Conservation (phyloP, 2,888 invertebrate genomes). For the Thera britannica region DNA sequence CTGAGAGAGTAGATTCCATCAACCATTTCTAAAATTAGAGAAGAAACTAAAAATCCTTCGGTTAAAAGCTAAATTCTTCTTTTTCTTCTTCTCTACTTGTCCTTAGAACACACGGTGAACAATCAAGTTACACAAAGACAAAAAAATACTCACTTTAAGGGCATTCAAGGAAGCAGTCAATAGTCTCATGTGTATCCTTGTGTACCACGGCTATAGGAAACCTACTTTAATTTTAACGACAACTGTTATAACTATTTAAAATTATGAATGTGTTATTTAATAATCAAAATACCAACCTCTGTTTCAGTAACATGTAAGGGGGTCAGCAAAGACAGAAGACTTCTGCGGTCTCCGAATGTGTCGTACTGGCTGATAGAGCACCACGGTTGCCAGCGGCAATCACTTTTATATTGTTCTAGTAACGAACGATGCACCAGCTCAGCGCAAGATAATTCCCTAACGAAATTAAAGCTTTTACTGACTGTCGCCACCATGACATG, state of each 20-base stretch:
- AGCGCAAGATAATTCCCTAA: slow-evolving; percentile 68
- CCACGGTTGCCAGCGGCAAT: slow-evolving; percentile 72
- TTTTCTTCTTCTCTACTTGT: too few species aligned
- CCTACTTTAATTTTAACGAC: too few species aligned
- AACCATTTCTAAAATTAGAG: slow-evolving; percentile 70
- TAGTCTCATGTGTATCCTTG: too few species aligned
- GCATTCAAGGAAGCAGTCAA: too few species aligned
- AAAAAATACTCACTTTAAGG: too few species aligned
- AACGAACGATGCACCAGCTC: slow-evolving; percentile 69
- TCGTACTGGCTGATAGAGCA: slow-evolving; percentile 70
- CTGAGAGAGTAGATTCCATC: slow-evolving; percentile 68
- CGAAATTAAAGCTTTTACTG: neutral
- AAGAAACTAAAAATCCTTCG: neutral
- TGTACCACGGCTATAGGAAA: too few species aligned
- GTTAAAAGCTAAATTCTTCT: too few species aligned
- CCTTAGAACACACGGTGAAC: too few species aligned
- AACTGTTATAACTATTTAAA: too few species aligned
- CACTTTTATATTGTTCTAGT: slow-evolving; percentile 61
- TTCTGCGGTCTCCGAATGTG: slow-evolving; percentile 71
- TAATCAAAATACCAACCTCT: slow-evolving; percentile 55
- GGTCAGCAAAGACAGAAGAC: slow-evolving; percentile 65
- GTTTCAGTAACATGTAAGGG: slow-evolving; percentile 69
- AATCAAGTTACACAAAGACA: too few species aligned
- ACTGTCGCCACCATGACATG: neutral
- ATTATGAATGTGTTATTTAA: neutral